Evolutionary conservation across 2,113 vertebrate genomes (phyloP), one percentile per base, ranked within the genome.

Genomic region (Nycticryphes semicollaris): DNA sequence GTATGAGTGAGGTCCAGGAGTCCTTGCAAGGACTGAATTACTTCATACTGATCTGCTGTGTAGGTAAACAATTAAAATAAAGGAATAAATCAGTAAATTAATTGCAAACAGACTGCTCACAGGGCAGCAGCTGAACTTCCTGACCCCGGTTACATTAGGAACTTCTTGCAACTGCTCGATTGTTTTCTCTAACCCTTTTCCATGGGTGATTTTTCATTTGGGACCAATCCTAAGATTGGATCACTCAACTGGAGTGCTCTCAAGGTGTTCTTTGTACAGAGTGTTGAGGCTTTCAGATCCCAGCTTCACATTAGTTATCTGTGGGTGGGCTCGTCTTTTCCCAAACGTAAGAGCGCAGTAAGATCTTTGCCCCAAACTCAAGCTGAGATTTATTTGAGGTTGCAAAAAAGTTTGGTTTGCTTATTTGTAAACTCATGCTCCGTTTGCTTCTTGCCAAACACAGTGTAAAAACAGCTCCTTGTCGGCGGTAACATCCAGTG

Each of bases 361-460:
- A 60, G 13, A 45, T 84, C 51, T 82, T 87, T 79, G 69, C 90
- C 76, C 86, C 81, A 81, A 94, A 89, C n/a, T 75, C 28, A 84
- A 78, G 47, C 30, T 92, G 83, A 84, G 89, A 90, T 90, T 80
- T 84, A 62, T 93, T 87, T 89, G 92, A 77, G 79, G 74, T 91
- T 94, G 76, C 74, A 94, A 86, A 93, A 79, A 59, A 60, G 39
- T 91, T 94, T 83, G 47, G 14, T 92, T 93, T 95, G 73, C 66
- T 94, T 92, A 45, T 96, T 90, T 94, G 90, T 93, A 96, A 93
- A 87, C 41, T 84, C 74, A 69, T 78, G 39, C 35, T 80, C 80
- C 78, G 28, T 80, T 86, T 68, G 33, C 51, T 75, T 81, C 90
- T 84, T 92, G 64, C 76, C 76, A 94, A 90, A 82, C 64, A 82